phyloP scores from a whole-genome alignment of 2,797 vertebrate genomes.

The Phalloptychus januarius region DNA sequence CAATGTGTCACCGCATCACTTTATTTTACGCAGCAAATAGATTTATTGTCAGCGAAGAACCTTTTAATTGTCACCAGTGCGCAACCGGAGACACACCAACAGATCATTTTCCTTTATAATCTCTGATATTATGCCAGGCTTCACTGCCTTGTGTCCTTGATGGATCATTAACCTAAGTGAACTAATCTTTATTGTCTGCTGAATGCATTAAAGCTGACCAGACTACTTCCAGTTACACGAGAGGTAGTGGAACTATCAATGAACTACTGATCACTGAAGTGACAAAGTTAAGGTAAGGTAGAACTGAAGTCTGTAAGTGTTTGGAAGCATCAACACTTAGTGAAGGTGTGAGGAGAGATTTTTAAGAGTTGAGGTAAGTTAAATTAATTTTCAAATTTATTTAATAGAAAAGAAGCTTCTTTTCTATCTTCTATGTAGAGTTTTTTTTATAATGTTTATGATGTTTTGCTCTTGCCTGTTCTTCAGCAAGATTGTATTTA shows the following conservation, averaged over 20 bases:
- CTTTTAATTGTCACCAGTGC: neutral
- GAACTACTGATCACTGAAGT: neutral
- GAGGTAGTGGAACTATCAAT: constrained; percentile 18
- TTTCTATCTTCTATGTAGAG: neutral
- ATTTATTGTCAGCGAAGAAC: neutral
- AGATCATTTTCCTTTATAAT: constrained; percentile 45
- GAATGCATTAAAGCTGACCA: constrained; percentile 26
- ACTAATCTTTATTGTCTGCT: constrained; percentile 62
- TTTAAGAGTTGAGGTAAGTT: constrained; percentile 2
- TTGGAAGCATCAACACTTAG: constrained; percentile 4
- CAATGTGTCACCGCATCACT: constrained; percentile 5
- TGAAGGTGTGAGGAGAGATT: constrained; percentile 16
- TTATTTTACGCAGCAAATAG: neutral
- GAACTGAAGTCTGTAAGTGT: neutral
- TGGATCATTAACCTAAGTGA: constrained; percentile 80
- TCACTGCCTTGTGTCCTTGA: constrained; percentile 58
- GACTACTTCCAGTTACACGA: constrained; percentile 8
- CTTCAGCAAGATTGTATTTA: constrained; percentile 10
- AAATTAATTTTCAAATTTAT: neutral
- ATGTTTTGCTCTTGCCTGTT: neutral
- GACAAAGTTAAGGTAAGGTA: neutral
- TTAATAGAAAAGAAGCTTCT: neutral
- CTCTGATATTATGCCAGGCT: constrained; percentile 26
- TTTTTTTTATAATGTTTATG: neutral
- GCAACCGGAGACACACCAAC: neutral